These are phyloP conservation scores for Hydrotaea diabolus DNA, from an alignment of 2,888 invertebrate genomes.

Conservation along the genomic window DNA sequence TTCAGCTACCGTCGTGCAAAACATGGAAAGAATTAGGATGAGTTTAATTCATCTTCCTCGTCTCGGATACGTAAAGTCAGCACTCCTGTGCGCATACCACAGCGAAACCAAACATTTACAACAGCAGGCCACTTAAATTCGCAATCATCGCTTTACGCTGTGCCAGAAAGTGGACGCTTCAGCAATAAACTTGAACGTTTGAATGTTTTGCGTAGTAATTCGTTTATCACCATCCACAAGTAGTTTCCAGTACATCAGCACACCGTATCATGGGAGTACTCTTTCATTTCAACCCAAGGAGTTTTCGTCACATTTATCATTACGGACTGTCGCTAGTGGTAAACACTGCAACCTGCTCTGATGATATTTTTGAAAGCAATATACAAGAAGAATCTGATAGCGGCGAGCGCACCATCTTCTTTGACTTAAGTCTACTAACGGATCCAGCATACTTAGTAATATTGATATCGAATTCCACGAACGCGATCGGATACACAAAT, in stretches of 20 bases:
- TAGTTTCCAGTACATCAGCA: conserved; percentile 91
- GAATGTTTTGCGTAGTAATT: conserved; percentile 76
- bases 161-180: conserved; percentile 84
- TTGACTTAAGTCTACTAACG: conserved; percentile 87
- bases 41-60: conserved; percentile 77
- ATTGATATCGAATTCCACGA: conserved; percentile 91
- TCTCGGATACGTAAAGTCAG: conserved; percentile 84
- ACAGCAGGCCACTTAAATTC: conserved; percentile 83
- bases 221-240: conserved; percentile 89
- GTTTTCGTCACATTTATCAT: conserved; percentile 89
- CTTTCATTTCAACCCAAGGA: conserved; percentile 89
- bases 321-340: conserved; percentile 84
- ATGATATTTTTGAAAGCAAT: conserved; percentile 68
- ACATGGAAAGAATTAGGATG: conserved; percentile 81
- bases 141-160: conserved; percentile 86
- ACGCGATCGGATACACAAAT: conserved; percentile 93
- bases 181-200: conserved; percentile 74
- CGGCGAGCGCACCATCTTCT: conserved; percentile 83
- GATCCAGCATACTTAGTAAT: conserved; percentile 92
- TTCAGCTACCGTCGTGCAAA: conserved; percentile 87
- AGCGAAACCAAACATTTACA: conserved; percentile 80
- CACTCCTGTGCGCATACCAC: conserved; percentile 82
- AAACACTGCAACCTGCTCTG: conserved; percentile 72
- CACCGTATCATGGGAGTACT: conserved; percentile 92
- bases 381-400: conserved; percentile 69